A percentile compares a stretch with the other conserved stretches of the same genome.
These are phyloP conservation scores for Phocides pigmalion DNA, from an alignment of 1,140 invertebrate genomes.

Conservation along the genomic window DNA sequence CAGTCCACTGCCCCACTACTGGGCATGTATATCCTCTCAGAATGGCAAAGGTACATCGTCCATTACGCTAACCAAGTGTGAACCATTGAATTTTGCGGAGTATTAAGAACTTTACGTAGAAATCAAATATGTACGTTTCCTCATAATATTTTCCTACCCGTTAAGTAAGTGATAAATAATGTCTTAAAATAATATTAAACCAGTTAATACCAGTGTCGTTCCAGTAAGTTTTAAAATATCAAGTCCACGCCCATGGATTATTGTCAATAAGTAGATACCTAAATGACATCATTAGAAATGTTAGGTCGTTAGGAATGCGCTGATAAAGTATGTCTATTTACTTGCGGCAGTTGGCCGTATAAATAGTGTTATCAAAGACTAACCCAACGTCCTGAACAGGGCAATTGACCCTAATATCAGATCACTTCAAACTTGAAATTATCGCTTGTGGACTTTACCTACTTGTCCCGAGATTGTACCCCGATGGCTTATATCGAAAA, in stretches of 20 bases:
- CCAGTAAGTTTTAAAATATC: background rate
- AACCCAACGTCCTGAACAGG: conserved; percentile 52
- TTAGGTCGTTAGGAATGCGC: conserved; percentile 13
- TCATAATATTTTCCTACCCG: too few species aligned
- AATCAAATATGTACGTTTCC: too few species aligned
- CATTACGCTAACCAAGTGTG: too few species aligned
- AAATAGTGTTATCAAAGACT: conserved; percentile 64
- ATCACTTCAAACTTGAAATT: conserved; percentile 53
- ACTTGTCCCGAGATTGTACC: conserved; percentile 33
- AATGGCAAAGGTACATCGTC: too few species aligned
- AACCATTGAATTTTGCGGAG: too few species aligned
- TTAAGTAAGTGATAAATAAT: too few species aligned
- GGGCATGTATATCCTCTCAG: too few species aligned
- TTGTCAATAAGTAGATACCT: conserved; percentile 1
- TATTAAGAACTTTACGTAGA: too few species aligned
- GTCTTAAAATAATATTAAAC: too few species aligned
- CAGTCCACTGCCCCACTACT: too few species aligned
- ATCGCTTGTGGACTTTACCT: conserved; percentile 43
- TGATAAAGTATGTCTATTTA: conserved; percentile 24
- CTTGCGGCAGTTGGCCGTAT: conserved; percentile 44
- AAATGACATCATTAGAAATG: conserved; percentile 25
- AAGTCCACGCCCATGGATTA: background rate
- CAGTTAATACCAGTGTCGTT: too few species aligned
- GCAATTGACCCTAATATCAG: conserved; percentile 70
- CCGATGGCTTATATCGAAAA: background rate